Base-by-base conservation (phyloP, 2,888 invertebrate species). In the Drosophila antonietae region DNA sequence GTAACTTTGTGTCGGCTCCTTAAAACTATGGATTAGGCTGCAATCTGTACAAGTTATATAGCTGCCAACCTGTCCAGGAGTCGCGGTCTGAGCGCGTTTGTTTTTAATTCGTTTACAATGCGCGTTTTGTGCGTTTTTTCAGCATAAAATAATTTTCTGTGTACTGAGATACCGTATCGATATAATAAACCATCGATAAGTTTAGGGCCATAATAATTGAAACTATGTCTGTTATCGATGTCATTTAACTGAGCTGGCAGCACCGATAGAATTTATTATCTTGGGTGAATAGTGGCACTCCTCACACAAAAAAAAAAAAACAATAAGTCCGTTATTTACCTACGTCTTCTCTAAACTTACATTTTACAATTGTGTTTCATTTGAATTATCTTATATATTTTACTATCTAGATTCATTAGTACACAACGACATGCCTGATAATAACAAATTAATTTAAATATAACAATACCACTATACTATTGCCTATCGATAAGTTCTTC, bases 51-150 rank as follows among this genome's bases (percentile, higher is more conserved):
- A 41, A 56, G 51, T 53, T 67, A 46, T 37, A 39, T 77, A 9
- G 35, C 60, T 59, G 43, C 63, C 65, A 39, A 59, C 55, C 70
- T 58, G 60, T 74, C 59, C 58, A 52, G 63, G 57, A 49, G 73
- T 75, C 73, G 60, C 78, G 57, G 63, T 56, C 23, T 55, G 58
- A 60, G 63, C 78, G 67, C 73, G 66, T 67, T 73, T 23, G 41
- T 68, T 68, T 61, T 68, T 59, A 68, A 68, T 62, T 51, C 68
- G 77, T 75, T 80, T 66, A 65, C 70, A 53, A 61, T 57, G 78
- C 66, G 80, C 72, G 65, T 55, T 88, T 86, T 86, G 85, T 86
- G 85, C 85, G 89, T 87, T 88, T 63, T 81, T 81, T 59, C 75
- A 61, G 73, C 76, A 75, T 80, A 85, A 69, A 74, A 71, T 84